Percentiles rank a stretch among this genome's conserved stretches.
Conservation (phyloP, 2,113 vertebrate species). For the Scatophagus argus region DNA sequence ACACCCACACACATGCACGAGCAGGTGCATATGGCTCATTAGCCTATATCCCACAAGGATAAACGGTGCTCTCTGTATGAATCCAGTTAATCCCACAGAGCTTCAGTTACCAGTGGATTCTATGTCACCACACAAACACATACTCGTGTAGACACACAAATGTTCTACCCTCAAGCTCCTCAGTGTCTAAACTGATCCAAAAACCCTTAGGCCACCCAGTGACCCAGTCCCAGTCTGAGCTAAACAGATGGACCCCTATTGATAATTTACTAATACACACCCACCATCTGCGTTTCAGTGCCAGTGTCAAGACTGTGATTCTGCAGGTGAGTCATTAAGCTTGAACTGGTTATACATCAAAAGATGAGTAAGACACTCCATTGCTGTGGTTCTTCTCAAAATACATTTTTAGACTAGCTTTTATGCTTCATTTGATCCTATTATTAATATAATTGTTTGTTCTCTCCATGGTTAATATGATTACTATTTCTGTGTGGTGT, state of each 20-base stretch:
- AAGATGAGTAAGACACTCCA: conserved; percentile 16
- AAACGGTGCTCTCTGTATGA: conserved; percentile 53
- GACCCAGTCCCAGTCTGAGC: conserved; percentile 55
- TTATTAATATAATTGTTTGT: not conserved
- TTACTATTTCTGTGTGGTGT: not conserved
- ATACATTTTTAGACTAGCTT: not conserved
- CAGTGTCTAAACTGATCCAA: conserved; percentile 24
- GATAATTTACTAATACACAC: conserved; percentile 68
- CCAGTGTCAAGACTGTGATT: conserved; percentile 24
- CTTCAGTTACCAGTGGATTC: conserved; percentile 46
- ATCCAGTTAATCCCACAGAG: conserved; percentile 63
- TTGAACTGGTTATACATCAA: conserved; percentile 11
- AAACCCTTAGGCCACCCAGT: conserved; percentile 52
- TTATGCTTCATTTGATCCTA: not conserved
- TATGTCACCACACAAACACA: conserved; percentile 5
- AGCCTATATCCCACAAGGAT: conserved; percentile 75
- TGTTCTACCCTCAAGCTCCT: conserved; percentile 2
- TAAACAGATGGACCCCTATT: conserved; percentile 72
- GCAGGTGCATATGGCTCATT: conserved; percentile 66
- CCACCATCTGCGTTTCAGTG: conserved; percentile 57
- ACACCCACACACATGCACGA: conserved; percentile 8
- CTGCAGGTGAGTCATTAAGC: conserved; percentile 50
- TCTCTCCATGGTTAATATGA: not conserved
- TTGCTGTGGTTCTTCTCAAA: conserved; percentile 4
- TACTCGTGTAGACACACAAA: not conserved